These are phyloP conservation scores for Cremastinae sp. DNA, from an alignment of 2,888 invertebrate species.

Conservation along the genomic window DNA sequence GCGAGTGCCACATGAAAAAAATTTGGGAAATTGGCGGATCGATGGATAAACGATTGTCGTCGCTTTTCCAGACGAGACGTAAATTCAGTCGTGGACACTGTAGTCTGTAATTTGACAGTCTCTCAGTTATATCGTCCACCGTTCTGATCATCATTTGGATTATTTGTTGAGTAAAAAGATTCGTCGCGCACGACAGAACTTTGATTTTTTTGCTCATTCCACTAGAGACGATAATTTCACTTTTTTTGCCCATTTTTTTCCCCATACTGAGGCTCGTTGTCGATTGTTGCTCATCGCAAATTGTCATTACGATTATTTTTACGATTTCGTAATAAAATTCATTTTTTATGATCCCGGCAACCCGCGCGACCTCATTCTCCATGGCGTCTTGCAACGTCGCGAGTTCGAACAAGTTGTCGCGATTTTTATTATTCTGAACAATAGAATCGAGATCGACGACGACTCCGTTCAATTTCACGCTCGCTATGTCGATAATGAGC, in stretches of 20 bases:
- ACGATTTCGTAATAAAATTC: slow-evolving; percentile 80
- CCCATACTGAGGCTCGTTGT: too few species aligned
- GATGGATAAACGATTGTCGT: slow-evolving; percentile 79
- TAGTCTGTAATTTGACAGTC: slow-evolving; percentile 81
- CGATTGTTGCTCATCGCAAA: slow-evolving; percentile 50
- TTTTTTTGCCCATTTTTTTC: background rate
- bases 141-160: slow-evolving; percentile 86
- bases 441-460: slow-evolving; percentile 74
- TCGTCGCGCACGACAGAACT: slow-evolving; percentile 79
- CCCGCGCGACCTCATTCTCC: slow-evolving; percentile 76
- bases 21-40: slow-evolving; percentile 84
- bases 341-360: slow-evolving; percentile 77
- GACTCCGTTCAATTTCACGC: slow-evolving; percentile 77
- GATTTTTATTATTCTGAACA: slow-evolving; percentile 60
- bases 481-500: slow-evolving; percentile 70
- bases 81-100: slow-evolving; percentile 85
- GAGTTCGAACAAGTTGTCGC: slow-evolving; percentile 65
- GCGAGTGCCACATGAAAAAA: slow-evolving; percentile 82
- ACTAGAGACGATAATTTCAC: background rate
- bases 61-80: slow-evolving; percentile 81
- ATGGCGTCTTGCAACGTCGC: slow-evolving; percentile 71
- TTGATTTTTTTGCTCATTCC: slow-evolving; percentile 73
- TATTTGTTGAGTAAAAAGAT: slow-evolving; percentile 83
- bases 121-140: slow-evolving; percentile 83
- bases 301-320: slow-evolving; percentile 70